These are phyloP conservation scores for Andrena cerasifolii DNA, from an alignment of 1,140 invertebrate species.

Conservation along the genomic window DNA sequence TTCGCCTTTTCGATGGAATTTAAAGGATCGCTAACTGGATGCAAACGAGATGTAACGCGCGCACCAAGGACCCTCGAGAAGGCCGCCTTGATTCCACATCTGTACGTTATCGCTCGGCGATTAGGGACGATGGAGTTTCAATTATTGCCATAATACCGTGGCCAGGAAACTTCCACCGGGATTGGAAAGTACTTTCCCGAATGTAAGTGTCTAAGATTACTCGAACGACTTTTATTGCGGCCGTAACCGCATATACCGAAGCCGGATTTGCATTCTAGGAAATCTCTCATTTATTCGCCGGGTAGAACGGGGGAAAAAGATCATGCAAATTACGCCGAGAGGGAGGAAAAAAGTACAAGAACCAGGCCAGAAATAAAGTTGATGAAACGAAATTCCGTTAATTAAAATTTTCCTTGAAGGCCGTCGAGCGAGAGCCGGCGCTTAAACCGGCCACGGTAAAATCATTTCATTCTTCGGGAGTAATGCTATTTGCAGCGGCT, in stretches of 20 bases:
- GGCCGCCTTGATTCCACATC: constrained; percentile 6
- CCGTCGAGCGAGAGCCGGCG: background rate
- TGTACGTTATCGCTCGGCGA: constrained; percentile 22
- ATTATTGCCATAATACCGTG: constrained; percentile 60
- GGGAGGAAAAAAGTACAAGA: constrained; percentile 24
- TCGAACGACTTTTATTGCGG: constrained; percentile 55
- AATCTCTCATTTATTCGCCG: constrained; percentile 52
- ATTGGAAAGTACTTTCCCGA: constrained; percentile 28
- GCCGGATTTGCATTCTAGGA: constrained; percentile 45
- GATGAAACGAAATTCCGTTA: constrained; percentile 50
- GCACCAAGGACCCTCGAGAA: background rate
- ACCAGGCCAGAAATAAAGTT: constrained; percentile 25
- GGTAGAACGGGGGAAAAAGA: constrained; percentile 19
- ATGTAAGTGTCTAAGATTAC: constrained; percentile 62
- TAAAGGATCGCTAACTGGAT: constrained; percentile 36
- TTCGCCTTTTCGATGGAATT: too few relatives aligned
- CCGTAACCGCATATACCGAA: constrained; percentile 51
- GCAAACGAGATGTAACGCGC: constrained; percentile 39
- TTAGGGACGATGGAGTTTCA: constrained; percentile 50
- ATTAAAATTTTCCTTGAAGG: constrained; percentile 45
- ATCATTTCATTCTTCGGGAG: background rate
- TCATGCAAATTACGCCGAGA: constrained; percentile 44
- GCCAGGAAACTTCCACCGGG: constrained; percentile 32
- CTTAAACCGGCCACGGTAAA: background rate
- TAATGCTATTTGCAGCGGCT: constrained; percentile 1